Conservation (phyloP, 2,888 invertebrate species). For the Pelosia muscerda region DNA sequence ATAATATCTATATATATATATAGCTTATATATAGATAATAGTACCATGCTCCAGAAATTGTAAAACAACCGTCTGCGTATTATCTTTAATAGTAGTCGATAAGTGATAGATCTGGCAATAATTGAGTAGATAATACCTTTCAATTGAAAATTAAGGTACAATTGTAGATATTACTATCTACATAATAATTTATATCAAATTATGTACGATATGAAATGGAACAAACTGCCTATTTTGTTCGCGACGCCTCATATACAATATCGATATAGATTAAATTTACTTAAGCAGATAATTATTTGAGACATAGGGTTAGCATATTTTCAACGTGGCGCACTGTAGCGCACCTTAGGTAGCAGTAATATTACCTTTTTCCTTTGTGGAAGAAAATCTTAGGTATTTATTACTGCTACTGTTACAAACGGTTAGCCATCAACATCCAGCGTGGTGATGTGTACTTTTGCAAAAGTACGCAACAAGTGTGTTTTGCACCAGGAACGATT, state of each 20-base stretch:
- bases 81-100: slow-evolving; percentile 3
- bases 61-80: background rate
- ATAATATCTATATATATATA: too few species aligned
- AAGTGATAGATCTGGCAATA: background rate
- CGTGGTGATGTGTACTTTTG: too few species aligned
- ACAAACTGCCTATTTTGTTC: background rate
- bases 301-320: background rate
- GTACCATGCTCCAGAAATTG: too few species aligned
- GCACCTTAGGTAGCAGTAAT: background rate
- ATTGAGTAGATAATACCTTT: background rate
- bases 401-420: too few species aligned
- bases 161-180: background rate
- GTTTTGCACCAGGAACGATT: too few species aligned
- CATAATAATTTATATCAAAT: slow-evolving; percentile 1
- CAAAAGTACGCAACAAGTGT: too few species aligned
- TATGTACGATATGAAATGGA: background rate
- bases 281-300: background rate
- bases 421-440: too few species aligned
- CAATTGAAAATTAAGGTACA: background rate
- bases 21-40: too few species aligned
- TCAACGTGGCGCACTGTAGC: background rate
- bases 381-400: background rate
- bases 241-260: background rate
- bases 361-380: background rate
- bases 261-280: background rate